phyloP scores from a whole-genome alignment of 1,140 invertebrate genomes.

The Helicoverpa armigera region DNA sequence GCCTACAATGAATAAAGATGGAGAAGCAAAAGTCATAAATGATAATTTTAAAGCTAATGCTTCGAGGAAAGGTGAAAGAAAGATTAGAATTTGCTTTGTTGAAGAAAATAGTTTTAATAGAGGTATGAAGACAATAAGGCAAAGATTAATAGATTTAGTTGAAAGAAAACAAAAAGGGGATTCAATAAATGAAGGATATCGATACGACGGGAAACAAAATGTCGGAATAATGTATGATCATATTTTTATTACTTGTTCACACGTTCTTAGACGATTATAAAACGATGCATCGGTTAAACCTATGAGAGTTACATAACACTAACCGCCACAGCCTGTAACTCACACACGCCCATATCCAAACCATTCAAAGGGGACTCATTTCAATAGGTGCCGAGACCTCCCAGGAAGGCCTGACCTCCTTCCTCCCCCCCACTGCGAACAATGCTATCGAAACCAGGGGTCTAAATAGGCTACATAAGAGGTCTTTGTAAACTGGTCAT shows the following conservation, averaged over 20 bases:
- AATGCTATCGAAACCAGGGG: background rate
- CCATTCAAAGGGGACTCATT: slow-evolving; percentile 37
- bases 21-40: background rate
- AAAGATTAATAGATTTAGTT: too few relatives aligned
- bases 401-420: slow-evolving; percentile 7
- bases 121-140: too few relatives aligned
- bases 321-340: background rate
- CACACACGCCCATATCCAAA: slow-evolving; percentile 8
- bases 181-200: too few relatives aligned
- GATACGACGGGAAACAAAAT: too few relatives aligned
- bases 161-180: too few relatives aligned
- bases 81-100: too few relatives aligned
- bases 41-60: too few relatives aligned
- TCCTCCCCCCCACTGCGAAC: background rate
- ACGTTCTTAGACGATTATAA: background rate
- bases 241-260: too few relatives aligned
- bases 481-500: slow-evolving; percentile 6
- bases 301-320: background rate
- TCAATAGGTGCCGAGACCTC: slow-evolving; percentile 28
- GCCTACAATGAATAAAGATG: background rate
- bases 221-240: too few relatives aligned
- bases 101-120: too few relatives aligned
- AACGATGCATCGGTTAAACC: slow-evolving; percentile 6
- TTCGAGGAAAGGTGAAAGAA: too few relatives aligned
- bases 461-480: background rate